Base-by-base conservation (phyloP, 2,797 vertebrate species). In the Vireo griseus region DNA sequence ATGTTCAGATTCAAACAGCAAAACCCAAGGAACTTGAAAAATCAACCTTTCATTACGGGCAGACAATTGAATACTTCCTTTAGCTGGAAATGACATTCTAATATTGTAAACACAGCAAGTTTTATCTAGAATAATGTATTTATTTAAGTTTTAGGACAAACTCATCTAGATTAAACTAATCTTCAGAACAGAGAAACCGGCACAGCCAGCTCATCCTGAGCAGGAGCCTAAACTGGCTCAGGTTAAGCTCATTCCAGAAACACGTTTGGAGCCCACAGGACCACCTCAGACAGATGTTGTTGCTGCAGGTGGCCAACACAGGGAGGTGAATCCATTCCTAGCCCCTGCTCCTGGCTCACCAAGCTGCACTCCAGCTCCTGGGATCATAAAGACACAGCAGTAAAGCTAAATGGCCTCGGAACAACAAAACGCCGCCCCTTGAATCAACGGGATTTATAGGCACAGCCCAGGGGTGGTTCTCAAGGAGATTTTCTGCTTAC, bases 211-310 rank as follows among this genome's bases (percentile, higher is more conserved):
- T 62, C 35, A 63, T 4, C 35, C 44, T 47, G 24, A 50, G 73
- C 1, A 58, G 40, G 14, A 0, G 0, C 13, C 59, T 55, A 15
- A 48, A 57, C 2, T 0, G 0, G 67, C 75, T 52, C 59, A 40
- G 44, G 44, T 13, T 44, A 31, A 73, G 63, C 37, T 51, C 5
- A 0, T 22, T 44, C 42, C 71, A 87, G 62, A 29, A 39, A 13
- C 68, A 42, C 0, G 0, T 18, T 14, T 16, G 0, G 1, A 82
- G 39, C 73, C 42, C 47, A 18, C 15, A 20, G 2, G 1, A 13
- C 15, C 42, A 62, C 50, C 79, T 67, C 75, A 31, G 62, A 12
- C 3, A 11, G 51, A 31, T 14, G 2, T 1, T 28, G 33, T 3
- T 26, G 20, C 25, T 48, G 31, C 66, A 71, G 65, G 28, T 10